Percentiles rank a stretch among this genome's conserved stretches.
These are phyloP conservation scores for Mus caroli DNA, from an alignment of 2,797 vertebrate genomes.

Conservation along the genomic window DNA sequence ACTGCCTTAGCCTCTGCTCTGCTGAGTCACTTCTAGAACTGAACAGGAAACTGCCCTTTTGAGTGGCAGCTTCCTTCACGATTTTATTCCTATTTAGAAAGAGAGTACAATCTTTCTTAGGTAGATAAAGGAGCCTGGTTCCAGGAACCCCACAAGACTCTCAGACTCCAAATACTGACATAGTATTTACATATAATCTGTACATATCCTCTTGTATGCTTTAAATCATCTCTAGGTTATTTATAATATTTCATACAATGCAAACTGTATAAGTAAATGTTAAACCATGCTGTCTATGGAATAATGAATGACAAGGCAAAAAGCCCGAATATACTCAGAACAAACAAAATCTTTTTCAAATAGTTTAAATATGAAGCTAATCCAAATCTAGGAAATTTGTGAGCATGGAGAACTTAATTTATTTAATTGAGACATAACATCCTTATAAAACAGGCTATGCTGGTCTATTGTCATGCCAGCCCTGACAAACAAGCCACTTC, in stretches of 20 bases:
- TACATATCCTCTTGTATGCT: neutral
- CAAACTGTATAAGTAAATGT: neutral
- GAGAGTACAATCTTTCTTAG: neutral
- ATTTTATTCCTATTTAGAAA: slow-evolving; percentile 44
- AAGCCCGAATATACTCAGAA: neutral
- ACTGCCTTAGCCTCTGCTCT: neutral
- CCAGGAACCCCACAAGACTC: neutral
- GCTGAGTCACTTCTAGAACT: neutral
- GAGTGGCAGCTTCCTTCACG: neutral
- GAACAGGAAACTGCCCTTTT: neutral
- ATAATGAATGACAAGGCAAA: neutral
- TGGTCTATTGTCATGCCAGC: neutral
- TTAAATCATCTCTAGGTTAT: neutral
- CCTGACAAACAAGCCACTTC: neutral
- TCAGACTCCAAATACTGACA: neutral
- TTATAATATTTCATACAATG: neutral
- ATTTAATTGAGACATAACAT: neutral
- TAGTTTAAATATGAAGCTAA: neutral
- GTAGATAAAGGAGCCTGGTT: neutral
- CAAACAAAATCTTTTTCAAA: neutral
- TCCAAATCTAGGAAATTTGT: neutral
- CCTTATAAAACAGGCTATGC: neutral
- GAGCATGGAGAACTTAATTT: neutral
- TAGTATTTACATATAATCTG: neutral
- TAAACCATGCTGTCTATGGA: neutral